Evolutionary conservation across 23 tunicate genomes (phyloP), one percentile per base, ranked within the genome.

Genomic region (Phallusia fumigata): DNA sequence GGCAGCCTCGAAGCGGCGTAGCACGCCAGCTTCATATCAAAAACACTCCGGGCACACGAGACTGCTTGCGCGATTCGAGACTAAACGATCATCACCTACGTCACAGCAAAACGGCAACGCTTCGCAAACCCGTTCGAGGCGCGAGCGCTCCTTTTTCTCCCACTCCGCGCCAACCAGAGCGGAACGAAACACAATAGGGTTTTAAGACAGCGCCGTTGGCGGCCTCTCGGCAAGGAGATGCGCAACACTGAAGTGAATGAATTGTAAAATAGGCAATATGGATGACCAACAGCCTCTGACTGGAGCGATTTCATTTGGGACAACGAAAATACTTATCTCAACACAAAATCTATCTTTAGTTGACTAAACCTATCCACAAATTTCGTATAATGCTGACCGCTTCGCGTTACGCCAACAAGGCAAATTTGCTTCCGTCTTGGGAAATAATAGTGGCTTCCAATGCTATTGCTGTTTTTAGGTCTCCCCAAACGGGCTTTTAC

Each of bases 171-270:
- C 52, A 78, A 79, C 75, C 84, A 76, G 85, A 53, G 84, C 93
- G 52, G 45, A 73, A 83, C 93, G 53, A 64, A 83, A 49, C 18
- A 75, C 19, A 21, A 65, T 5, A 73, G 78, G 84, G 35, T 31
- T 83, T 83, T 32, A 52, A 51, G 79, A 83, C 75, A 88, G 93
- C 93, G 93, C 87, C 73, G 80, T 30, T 24, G 31, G 87, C 75
- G 93, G 78, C 0, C 0, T 22, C 24, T 32, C 65, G 44, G n/a
- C 36, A 22, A 58, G 69, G 69, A 58, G 47, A 58, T 1, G 69
- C 16, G 69, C 13, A 8, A 24, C 16, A 24, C 28, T 5, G 26
- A 58, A 21, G 69, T 24, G 5, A 24, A 58, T 58, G 69, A 58
- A 51, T 51, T 24, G 13, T 16, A 13, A 22, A 58, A 24, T 58